These are phyloP conservation scores for Gymnoscelis rufifasciata DNA, from an alignment of 2,888 invertebrate genomes.

Conservation along the genomic window DNA sequence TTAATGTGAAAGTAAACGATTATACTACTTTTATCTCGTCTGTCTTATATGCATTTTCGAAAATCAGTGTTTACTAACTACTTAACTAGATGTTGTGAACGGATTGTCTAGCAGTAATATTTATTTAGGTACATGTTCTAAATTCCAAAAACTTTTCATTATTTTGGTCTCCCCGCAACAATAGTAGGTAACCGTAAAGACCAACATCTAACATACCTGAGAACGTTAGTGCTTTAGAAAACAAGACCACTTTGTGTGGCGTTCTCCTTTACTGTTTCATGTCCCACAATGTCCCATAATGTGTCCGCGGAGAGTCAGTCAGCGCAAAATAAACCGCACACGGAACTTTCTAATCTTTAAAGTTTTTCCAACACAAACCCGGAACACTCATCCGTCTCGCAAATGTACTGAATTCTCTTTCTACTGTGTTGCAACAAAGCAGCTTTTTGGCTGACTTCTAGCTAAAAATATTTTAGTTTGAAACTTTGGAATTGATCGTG, in stretches of 20 bases:
- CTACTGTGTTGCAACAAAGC: slow-evolving; percentile 13
- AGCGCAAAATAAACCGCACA: slow-evolving; percentile 34
- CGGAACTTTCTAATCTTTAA: slow-evolving; percentile 60
- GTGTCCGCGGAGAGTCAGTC: slow-evolving; percentile 41
- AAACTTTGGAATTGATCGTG: not conserved
- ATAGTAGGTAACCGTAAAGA: too few species aligned
- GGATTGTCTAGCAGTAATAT: too few species aligned
- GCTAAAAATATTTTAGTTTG: not conserved
- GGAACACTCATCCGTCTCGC: slow-evolving; percentile 42
- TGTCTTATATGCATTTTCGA: too few species aligned
- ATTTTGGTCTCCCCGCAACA: too few species aligned
- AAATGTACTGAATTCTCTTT: slow-evolving; percentile 35
- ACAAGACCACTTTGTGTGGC: slow-evolving; percentile 6
- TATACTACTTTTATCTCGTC: too few species aligned
- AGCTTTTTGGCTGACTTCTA: not conserved
- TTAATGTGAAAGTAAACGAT: too few species aligned
- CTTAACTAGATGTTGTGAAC: too few species aligned
- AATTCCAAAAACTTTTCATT: too few species aligned
- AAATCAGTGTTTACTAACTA: too few species aligned
- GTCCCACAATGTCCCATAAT: slow-evolving; percentile 43
- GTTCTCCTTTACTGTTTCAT: slow-evolving; percentile 40
- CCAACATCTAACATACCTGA: too few species aligned
- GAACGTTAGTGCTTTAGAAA: not conserved
- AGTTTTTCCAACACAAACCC: slow-evolving; percentile 45
- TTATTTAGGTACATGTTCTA: too few species aligned